Percentiles rank a stretch among this genome's conserved stretches.
phyloP scores from a whole-genome alignment of 37 sponge, comb jelly and placozoan genomes.

The Crambe crambe region DNA sequence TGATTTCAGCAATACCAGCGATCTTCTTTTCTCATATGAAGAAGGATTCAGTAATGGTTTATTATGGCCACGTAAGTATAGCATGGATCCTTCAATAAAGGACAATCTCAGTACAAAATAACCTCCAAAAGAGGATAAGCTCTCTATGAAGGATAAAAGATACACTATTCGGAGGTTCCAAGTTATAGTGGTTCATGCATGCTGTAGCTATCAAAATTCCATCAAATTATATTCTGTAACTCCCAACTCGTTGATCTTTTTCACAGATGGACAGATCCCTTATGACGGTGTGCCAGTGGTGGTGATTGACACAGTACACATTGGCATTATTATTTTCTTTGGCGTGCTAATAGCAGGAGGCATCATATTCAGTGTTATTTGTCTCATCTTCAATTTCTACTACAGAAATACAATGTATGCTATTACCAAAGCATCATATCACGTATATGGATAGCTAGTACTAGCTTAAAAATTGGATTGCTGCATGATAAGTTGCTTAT shows the following conservation, averaged over 20 bases:
- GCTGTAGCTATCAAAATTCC: too few relatives aligned
- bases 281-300: conserved; percentile 50
- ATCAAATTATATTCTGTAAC: not conserved
- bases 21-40: not conserved
- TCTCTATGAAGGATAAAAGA: not conserved
- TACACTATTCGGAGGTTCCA: not conserved
- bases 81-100: not conserved
- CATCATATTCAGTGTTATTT: conserved; percentile 30
- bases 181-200: not conserved
- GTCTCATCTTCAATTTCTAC: conserved; percentile 45
- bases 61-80: not conserved
- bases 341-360: conserved; percentile 10
- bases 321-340: conserved; percentile 18
- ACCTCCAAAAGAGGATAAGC: too few relatives aligned
- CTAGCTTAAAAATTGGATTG: too few relatives aligned
- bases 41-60: not conserved
- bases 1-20: not conserved
- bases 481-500: too few relatives aligned
- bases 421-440: too few relatives aligned
- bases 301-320: conserved; percentile 4
- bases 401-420: conserved; percentile 47
- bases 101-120: too few relatives aligned
- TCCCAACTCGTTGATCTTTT: too few relatives aligned
- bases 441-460: too few relatives aligned
- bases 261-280: conserved; percentile 15